Evolutionary conservation across 2,797 vertebrate species (phyloP).

Genomic region (Enteromius treurensis): DNA sequence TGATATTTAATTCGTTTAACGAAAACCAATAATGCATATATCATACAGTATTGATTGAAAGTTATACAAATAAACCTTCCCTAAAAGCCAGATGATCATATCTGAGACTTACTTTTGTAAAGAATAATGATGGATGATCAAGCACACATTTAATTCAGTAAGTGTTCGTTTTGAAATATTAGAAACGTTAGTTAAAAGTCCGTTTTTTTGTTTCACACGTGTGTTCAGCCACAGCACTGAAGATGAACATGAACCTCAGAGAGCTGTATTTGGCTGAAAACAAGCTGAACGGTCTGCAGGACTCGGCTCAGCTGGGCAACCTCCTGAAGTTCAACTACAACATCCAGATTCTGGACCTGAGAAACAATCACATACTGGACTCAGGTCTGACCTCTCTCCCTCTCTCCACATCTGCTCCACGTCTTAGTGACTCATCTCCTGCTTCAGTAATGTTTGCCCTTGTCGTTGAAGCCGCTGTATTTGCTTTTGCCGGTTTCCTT

Average conservation of each 20-base stretch:
- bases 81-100: too few species aligned
- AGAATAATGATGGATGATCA: too few species aligned
- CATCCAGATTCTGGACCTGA: constrained; percentile 91
- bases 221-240: constrained; percentile 80
- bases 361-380: constrained; percentile 94
- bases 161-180: too few species aligned
- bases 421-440: not conserved
- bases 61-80: too few species aligned
- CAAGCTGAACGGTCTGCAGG: constrained; percentile 92
- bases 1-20: too few species aligned
- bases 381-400: constrained; percentile 76
- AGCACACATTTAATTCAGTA: too few species aligned
- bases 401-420: not conserved
- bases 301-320: constrained; percentile 93
- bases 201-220: constrained; percentile 6
- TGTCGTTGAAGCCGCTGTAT: not conserved
- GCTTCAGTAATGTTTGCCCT: constrained; percentile 4
- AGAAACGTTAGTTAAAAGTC: not conserved
- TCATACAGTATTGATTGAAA: too few species aligned
- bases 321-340: constrained; percentile 94
- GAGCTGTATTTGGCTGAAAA: constrained; percentile 95
- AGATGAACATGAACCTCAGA: constrained; percentile 94
- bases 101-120: too few species aligned
- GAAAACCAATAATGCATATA: too few species aligned
- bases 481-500: not conserved